Evolutionary conservation across 2,113 vertebrate genomes (phyloP).

Genomic region (Scalopus aquaticus): DNA sequence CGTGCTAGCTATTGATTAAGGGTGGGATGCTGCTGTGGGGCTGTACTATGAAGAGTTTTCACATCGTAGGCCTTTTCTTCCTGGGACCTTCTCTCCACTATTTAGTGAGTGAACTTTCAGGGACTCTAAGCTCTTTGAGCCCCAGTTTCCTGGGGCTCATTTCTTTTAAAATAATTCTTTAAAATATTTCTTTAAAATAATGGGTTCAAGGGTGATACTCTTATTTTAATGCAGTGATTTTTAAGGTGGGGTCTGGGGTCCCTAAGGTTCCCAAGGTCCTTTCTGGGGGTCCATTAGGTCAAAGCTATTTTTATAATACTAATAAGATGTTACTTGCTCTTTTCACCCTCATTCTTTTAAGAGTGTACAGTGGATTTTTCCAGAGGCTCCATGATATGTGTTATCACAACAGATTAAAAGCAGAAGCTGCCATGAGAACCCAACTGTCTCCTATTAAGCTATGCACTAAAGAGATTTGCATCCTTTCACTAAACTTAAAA

Average conservation of each 20-base stretch:
- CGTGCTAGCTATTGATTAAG: constrained; percentile 21
- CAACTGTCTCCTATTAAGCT: not conserved
- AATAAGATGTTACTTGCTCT: not conserved
- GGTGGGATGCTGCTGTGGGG: not conserved
- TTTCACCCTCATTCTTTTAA: not conserved
- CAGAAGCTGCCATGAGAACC: constrained; percentile 37
- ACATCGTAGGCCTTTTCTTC: not conserved
- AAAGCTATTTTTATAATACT: constrained; percentile 48
- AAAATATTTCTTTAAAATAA: constrained; percentile 58
- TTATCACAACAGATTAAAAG: constrained; percentile 46
- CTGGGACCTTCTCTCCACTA: not conserved
- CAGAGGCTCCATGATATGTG: not conserved
- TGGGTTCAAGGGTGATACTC: not conserved
- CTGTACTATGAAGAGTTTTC: not conserved
- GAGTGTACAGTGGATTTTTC: constrained; percentile 27
- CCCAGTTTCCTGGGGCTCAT: not conserved
- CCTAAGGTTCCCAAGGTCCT: not conserved
- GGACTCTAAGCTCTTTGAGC: not conserved
- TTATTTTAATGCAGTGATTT: constrained; percentile 47
- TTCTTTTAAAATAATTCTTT: too few relatives aligned
- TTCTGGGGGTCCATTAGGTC: not conserved
- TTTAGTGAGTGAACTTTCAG: not conserved
- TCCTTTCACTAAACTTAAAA: constrained; percentile 39
- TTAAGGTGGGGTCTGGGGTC: not conserved
- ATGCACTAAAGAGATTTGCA: not conserved